phyloP scores from a whole-genome alignment of 2,113 vertebrate genomes.

The Chamaetylas fuelleborni region DNA sequence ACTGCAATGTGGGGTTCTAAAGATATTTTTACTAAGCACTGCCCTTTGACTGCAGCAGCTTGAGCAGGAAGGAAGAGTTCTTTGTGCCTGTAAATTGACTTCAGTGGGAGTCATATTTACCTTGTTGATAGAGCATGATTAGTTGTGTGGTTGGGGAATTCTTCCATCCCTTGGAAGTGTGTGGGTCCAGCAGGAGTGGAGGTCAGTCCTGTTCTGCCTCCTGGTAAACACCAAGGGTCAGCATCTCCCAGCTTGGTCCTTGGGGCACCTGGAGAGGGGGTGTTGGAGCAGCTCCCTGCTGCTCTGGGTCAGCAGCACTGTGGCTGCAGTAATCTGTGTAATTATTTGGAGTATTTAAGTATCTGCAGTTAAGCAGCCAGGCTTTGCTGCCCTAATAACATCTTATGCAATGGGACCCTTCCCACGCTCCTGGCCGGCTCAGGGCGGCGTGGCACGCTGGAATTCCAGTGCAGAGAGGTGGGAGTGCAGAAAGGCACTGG shows the following conservation, averaged over 20 bases:
- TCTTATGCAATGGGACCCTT: constrained; percentile 25
- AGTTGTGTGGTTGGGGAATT: neutral
- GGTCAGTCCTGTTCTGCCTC: neutral
- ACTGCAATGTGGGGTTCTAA: neutral
- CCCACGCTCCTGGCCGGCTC: neutral
- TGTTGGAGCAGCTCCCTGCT: neutral
- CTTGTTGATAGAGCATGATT: neutral
- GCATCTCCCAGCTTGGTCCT: neutral
- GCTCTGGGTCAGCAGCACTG: neutral
- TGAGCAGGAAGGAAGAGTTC: neutral
- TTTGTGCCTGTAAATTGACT: neutral
- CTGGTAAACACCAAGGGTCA: neutral
- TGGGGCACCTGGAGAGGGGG: neutral
- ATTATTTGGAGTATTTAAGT: constrained; percentile 52
- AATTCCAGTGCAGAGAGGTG: neutral
- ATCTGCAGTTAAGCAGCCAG: constrained; percentile 31
- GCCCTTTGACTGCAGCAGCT: neutral
- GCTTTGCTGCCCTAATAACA: constrained; percentile 43
- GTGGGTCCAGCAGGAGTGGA: neutral
- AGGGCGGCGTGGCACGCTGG: fast-evolving
- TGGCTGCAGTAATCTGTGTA: neutral
- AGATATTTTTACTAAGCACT: neutral
- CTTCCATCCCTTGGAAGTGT: fast-evolving
- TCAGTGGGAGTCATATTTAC: neutral
- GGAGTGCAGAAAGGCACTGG: neutral